Conservation (phyloP, 2,113 vertebrate species). For the Tenebrosternarchus preto region DNA sequence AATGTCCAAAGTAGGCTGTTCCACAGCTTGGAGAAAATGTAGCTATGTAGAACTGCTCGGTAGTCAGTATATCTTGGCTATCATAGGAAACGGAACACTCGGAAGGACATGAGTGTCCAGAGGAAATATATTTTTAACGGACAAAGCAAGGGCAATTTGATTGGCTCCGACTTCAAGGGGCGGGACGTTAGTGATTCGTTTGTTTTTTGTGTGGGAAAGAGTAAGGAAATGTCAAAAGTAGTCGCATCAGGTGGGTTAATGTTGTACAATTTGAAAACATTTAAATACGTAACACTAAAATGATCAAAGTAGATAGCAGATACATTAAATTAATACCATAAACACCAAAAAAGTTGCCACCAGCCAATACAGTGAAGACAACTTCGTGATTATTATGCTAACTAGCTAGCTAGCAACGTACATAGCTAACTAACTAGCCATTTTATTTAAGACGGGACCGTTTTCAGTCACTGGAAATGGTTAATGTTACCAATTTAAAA, state of each 20-base stretch:
- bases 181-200: slow-evolving; percentile 13
- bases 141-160: slow-evolving; percentile 8
- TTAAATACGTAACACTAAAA: not conserved
- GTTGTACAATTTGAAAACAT: not conserved
- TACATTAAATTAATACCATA: not conserved
- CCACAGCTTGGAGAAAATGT: not conserved
- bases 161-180: slow-evolving; percentile 15
- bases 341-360: not conserved
- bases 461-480: no score
- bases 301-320: not conserved
- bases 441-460: no score
- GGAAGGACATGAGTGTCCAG: not conserved
- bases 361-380: not conserved
- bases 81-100: slow-evolving; percentile 20
- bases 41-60: not conserved
- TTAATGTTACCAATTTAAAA: no score
- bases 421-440: not conserved
- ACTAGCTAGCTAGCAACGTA: slow-evolving; percentile 25
- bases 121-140: slow-evolving; percentile 21
- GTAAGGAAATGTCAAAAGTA: slow-evolving; percentile 33
- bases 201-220: slow-evolving; percentile 22
- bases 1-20: no score
- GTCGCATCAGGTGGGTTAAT: slow-evolving; percentile 31
- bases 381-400: not conserved
- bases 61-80: not conserved